Conservation (phyloP, 2,888 invertebrate species). For the Pristionchus fissidentatus region DNA sequence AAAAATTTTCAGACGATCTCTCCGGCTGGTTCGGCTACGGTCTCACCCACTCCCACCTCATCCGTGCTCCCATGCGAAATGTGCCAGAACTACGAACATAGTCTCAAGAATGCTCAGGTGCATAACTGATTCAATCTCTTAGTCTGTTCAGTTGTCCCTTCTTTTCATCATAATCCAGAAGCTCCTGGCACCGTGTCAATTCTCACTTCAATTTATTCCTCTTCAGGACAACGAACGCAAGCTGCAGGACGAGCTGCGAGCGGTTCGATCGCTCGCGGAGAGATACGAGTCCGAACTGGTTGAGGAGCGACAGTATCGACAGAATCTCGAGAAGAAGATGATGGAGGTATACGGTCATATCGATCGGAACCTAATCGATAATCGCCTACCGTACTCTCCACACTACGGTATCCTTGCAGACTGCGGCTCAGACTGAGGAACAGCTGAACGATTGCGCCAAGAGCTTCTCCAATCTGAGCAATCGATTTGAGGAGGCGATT, state of each 20-base stretch:
- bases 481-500: conserved; percentile 31
- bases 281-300: conserved; percentile 81
- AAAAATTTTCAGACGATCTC: conserved; percentile 16
- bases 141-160: no score
- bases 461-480: neutral
- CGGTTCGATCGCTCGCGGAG: conserved; percentile 79
- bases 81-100: conserved; percentile 89
- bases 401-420: conserved; percentile 45
- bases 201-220: conserved; percentile 57
- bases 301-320: conserved; percentile 84
- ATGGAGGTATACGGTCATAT: conserved; percentile 53
- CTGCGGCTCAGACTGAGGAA: conserved; percentile 57
- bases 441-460: conserved; percentile 55
- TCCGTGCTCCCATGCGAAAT: conserved; percentile 82
- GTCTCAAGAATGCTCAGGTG: conserved; percentile 85
- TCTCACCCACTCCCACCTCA: conserved; percentile 45
- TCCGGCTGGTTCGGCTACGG: conserved; percentile 36
- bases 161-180: no score
- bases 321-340: conserved; percentile 81
- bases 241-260: conserved; percentile 73
- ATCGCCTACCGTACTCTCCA: neutral
- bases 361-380: neutral
- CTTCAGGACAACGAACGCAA: conserved; percentile 76
- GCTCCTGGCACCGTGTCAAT: no score
- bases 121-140: conserved; percentile 45